A percentile compares a stretch with the other conserved stretches of the same genome.
These are phyloP conservation scores for Tonatia bakeri DNA, from an alignment of 2,113 vertebrate species.

Conservation along the genomic window DNA sequence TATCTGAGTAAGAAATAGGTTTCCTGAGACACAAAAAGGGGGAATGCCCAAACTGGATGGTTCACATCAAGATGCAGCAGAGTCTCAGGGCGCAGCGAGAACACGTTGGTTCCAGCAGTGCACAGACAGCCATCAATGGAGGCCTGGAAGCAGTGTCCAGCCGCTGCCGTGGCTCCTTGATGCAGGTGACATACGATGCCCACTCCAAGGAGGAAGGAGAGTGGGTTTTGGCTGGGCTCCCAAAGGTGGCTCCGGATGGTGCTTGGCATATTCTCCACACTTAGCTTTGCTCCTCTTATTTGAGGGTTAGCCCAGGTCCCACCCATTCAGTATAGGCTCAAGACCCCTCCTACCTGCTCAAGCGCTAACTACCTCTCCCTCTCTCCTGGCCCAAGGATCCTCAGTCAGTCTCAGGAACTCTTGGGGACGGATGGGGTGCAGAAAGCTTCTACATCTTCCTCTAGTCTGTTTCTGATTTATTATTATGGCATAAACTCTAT, in stretches of 20 bases:
- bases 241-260: neutral
- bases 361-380: neutral
- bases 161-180: rapidly evolving
- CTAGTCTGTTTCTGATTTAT: neutral
- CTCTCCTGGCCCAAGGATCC: neutral
- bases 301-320: neutral
- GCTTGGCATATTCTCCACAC: neutral
- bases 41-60: no score
- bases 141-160: rapidly evolving
- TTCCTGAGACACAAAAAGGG: neutral
- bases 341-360: neutral
- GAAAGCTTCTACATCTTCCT: neutral
- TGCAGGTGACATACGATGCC: rapidly evolving
- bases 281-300: neutral
- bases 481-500: neutral
- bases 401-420: neutral
- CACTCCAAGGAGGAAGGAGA: neutral
- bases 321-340: neutral
- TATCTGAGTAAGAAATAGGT: neutral
- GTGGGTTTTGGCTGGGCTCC: neutral
- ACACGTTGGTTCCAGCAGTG: neutral
- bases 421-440: rapidly evolving
- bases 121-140: neutral
- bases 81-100: no score
- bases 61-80: neutral